Evolutionary conservation across 1,140 invertebrate species (phyloP), one percentile per base, ranked within the genome.

Genomic region (Hylaeus volcanicus): DNA sequence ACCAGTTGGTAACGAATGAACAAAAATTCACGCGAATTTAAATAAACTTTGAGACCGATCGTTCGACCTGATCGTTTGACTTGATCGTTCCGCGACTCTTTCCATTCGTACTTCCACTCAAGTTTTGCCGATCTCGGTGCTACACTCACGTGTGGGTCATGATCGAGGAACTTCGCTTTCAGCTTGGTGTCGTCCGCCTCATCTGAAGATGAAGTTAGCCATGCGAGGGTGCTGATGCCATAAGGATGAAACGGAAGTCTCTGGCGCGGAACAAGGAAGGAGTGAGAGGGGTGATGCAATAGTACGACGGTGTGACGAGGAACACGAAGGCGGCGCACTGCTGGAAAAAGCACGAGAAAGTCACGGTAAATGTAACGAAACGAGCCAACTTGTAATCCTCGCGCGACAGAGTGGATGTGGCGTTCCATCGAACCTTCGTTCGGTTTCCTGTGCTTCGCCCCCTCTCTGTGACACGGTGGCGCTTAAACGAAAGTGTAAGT

Each of bases 401-500:
- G 60, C 77, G 68, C 56, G 45, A 85, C 65, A 39, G 39, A 66
- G 69, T 41, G 72, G 74, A 70, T 69, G 70, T 60, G 79, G 66
- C 45, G 75, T 81, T 84, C n/a, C 55, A 61, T 66, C 43, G 12
- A 60, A 58, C 15, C 8, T 72, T 41, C 81, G 37, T 39, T 51
- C 69, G n/a, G 51, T 85, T 84, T 77, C 58, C 53, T 72, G 75
- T 60, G 53, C 60, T 74, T 79, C 74, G 64, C 53, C 82, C 81
- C 80, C 75, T 83, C 75, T 83, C 66, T 74, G 37, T 55, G 55
- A 4, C 63, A 69, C 80, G 56, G 51, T 74, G 55, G 69, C 70
- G 77, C 65, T 72, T 78, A 4, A 86, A 86, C 81, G 81, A 84
- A 87, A 87, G 84, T 84, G 84, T 64, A 75, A 84, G 79, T 75